phyloP scores from a whole-genome alignment of 2,888 invertebrate species.

The Folsomia manolachei region DNA sequence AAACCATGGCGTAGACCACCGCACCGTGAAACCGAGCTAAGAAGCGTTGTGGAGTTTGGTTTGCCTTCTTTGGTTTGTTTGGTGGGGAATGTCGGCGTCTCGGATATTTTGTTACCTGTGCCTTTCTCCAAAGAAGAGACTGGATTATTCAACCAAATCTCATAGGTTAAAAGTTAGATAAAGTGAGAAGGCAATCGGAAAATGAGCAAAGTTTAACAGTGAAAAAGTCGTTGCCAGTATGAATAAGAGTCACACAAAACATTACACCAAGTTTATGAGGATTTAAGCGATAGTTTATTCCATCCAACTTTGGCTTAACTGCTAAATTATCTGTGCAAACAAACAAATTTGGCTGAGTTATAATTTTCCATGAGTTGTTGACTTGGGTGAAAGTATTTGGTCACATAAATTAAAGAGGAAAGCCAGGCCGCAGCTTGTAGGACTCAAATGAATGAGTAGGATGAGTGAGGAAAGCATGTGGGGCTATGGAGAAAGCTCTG shows the following conservation, averaged over 20 bases:
- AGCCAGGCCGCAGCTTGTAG: not conserved
- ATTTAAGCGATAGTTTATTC: not conserved
- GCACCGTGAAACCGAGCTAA: not conserved
- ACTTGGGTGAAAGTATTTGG: conserved; percentile 12
- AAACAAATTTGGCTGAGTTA: conserved; percentile 20
- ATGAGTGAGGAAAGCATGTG: not conserved
- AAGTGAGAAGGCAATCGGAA: not conserved
- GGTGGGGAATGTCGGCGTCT: too few species aligned
- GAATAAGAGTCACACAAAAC: not conserved
- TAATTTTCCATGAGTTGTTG: conserved; percentile 5
- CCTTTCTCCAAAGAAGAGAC: not conserved
- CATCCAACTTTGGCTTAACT: not conserved
- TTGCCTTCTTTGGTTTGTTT: too few species aligned
- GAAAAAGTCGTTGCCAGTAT: not conserved
- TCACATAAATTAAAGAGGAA: not conserved
- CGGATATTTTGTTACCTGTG: not conserved
- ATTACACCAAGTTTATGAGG: not conserved
- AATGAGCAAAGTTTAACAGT: conserved; percentile 1
- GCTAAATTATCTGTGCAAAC: conserved; percentile 12
- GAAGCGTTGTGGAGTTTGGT: not conserved
- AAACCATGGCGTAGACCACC: too few species aligned
- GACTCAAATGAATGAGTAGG: not conserved
- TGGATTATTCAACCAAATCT: not conserved
- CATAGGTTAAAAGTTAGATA: not conserved
- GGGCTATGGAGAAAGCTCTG: not conserved